Evolutionary conservation across 2,797 vertebrate species (phyloP), one percentile per base, ranked within the genome.

Genomic region (Helicolenus hilgendorfi): DNA sequence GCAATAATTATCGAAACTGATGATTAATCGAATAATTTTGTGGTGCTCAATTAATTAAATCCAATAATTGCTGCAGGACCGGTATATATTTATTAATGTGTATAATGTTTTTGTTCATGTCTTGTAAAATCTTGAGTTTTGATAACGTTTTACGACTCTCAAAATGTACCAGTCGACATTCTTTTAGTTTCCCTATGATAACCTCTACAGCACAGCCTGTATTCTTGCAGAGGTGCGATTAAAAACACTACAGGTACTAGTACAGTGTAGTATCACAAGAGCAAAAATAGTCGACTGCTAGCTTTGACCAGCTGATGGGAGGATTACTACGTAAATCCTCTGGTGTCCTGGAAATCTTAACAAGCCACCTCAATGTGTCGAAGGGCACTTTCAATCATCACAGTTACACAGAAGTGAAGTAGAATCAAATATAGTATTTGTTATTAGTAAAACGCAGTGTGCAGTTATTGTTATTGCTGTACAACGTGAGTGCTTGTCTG

Each of bases 301-400:
- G 86, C 86, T 56, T 11, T 73, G 84, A 92, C 59, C 79, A 75
- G 89, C 85, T 88, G 77, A 84, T 56, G 77, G 68, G 53, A 68
- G 89, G 94, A 96, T 96, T 96, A 96, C 82, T n/a, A 1, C 8
- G 77, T 72, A 91, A 95, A 96, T 93, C 93, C 92, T 38, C 29
- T 7, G 2, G 24, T 89, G 92, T 91, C 91, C 93, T 91, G 88
- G 90, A 94, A 95, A 92, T 90, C 86, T 87, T 91, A 90, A 88
- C 77, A 29, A 86, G 83, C 78, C 67, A 59, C 74, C 79, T 90
- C 72, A 94, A 90, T 80, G 73, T 68, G 89, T 85, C 59, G 18
- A 4, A 64, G 72, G 83, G 1, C 65, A 85, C 80, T 69, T 68
- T 13, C 24, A 56, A 49, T 81, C 75, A 72, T 26, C 18, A 31